Conservation (phyloP, 2,113 vertebrate genomes). For the Burhinus bistriatus region DNA sequence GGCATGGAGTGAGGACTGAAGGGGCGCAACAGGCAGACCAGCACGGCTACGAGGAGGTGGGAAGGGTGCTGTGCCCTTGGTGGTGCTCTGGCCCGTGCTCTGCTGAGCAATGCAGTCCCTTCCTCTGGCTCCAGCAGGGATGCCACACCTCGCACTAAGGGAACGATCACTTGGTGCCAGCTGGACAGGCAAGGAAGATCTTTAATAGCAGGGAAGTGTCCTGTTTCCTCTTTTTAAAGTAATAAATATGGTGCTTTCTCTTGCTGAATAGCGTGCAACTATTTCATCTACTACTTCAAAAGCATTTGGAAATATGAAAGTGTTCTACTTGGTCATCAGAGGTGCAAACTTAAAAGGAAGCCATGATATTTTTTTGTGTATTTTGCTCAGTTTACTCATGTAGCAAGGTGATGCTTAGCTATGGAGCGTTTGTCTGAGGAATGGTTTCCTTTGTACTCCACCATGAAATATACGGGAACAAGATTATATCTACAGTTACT, state of each 20-base stretch:
- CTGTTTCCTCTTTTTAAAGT: not conserved
- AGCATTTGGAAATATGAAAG: not conserved
- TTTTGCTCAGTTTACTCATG: not conserved
- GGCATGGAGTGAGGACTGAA: not conserved
- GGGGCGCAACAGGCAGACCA: not conserved
- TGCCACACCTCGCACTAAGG: not conserved
- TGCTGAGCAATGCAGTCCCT: not conserved
- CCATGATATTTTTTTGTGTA: not conserved
- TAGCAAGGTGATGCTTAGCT: not conserved
- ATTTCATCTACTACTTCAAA: not conserved
- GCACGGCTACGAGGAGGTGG: no score
- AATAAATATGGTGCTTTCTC: not conserved
- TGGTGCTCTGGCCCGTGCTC: rapidly evolving
- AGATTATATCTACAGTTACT: not conserved
- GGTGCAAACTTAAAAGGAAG: not conserved
- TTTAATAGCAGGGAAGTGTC: not conserved
- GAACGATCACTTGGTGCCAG: not conserved
- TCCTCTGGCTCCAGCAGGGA: not conserved
- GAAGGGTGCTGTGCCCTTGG: not conserved
- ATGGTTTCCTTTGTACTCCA: not conserved
- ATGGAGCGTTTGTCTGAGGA: not conserved
- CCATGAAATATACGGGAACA: not conserved
- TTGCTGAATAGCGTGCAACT: not conserved
- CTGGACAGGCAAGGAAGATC: not conserved
- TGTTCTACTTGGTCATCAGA: not conserved